Conservation (phyloP, 2,888 invertebrate genomes). For the Dicroscelio sp. region DNA sequence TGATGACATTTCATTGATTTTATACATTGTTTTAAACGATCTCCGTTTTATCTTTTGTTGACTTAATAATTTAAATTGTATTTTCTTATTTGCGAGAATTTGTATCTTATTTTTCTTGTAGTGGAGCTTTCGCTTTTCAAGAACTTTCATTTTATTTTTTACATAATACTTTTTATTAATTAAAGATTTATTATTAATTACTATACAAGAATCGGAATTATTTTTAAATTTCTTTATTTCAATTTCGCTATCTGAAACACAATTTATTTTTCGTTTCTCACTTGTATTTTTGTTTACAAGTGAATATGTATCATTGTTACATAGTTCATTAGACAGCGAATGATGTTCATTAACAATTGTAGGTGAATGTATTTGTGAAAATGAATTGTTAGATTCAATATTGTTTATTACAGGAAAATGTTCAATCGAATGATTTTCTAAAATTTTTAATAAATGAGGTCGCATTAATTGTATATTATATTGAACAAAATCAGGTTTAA, state of each 20-base stretch:
- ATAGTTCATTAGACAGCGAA: too few relatives aligned
- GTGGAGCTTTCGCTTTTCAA: background rate
- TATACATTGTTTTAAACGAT: constrained; percentile 2
- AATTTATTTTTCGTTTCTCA: background rate
- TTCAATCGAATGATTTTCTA: constrained; percentile 4
- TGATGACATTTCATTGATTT: constrained; percentile 9
- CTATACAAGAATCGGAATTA: background rate
- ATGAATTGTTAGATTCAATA: background rate
- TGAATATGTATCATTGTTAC: too few relatives aligned
- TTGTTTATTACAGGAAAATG: constrained; percentile 8
- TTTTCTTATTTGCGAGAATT: background rate
- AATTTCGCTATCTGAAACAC: background rate
- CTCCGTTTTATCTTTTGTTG: background rate
- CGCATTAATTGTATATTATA: constrained; percentile 29
- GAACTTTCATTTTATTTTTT: background rate
- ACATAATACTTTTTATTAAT: background rate
- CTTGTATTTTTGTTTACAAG: background rate
- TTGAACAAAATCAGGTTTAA: constrained; percentile 23
- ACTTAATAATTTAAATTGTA: too few relatives aligned
- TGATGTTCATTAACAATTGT: background rate
- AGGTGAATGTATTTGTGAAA: background rate
- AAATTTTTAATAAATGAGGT: constrained; percentile 9
- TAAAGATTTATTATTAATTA: background rate
- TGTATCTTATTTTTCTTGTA: background rate
- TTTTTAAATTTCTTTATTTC: background rate